phyloP scores from a whole-genome alignment of 2,888 invertebrate genomes.

The Hermodice carunculata region DNA sequence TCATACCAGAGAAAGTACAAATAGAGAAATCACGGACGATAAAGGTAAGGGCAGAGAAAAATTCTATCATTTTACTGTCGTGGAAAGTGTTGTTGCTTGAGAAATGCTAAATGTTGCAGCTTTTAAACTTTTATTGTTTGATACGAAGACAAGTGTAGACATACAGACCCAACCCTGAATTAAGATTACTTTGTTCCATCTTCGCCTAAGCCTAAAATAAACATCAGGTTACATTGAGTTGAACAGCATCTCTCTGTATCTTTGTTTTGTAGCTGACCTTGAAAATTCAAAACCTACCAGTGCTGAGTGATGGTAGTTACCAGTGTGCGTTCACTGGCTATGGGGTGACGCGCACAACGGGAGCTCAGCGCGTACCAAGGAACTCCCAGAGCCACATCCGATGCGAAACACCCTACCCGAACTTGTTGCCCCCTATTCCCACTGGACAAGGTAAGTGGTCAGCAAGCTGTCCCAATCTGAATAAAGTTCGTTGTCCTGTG shows the following conservation, averaged over 20 bases:
- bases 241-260: background rate
- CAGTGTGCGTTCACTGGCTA: conserved; percentile 94
- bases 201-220: too few species aligned
- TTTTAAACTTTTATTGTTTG: too few species aligned
- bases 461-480: too few species aligned
- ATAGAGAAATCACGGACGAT: conserved; percentile 49
- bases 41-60: too few species aligned
- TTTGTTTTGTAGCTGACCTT: conserved; percentile 80
- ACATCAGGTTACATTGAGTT: too few species aligned
- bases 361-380: conserved; percentile 17
- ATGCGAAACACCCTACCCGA: conserved; percentile 95
- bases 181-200: too few species aligned
- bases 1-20: conserved; percentile 91
- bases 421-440: conserved; percentile 92
- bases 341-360: conserved; percentile 33
- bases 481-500: too few species aligned
- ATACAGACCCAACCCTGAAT: too few species aligned
- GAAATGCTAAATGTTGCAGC: too few species aligned
- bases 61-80: too few species aligned
- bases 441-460: conserved; percentile 74
- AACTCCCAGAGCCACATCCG: conserved; percentile 73
- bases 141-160: too few species aligned
- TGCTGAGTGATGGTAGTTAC: conserved; percentile 79
- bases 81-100: too few species aligned
- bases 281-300: conserved; percentile 95